Evolutionary conservation across 2,113 vertebrate genomes (phyloP).

Genomic region (Carassius auratus): DNA sequence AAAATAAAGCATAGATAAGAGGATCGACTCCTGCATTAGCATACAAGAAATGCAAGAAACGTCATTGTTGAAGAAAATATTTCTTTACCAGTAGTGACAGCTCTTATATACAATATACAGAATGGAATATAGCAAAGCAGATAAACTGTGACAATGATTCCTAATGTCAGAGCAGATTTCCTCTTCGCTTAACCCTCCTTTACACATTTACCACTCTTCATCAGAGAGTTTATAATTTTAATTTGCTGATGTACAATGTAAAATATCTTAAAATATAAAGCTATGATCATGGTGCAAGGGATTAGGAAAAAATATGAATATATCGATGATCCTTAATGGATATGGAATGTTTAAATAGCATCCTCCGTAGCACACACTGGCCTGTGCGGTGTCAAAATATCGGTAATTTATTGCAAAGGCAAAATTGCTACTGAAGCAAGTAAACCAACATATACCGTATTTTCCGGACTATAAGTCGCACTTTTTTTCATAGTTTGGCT

Average conservation of each 20-base stretch:
- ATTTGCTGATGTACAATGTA: not conserved
- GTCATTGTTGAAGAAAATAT: not conserved
- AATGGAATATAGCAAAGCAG: not conserved
- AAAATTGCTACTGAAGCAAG: not conserved
- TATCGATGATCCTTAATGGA: not conserved
- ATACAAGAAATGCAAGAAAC: too few species aligned
- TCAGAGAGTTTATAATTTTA: not conserved
- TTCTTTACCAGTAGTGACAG: too few species aligned
- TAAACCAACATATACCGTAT: not conserved
- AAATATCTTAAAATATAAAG: constrained; percentile 16
- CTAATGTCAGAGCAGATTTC: too few species aligned
- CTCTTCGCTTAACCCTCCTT: too few species aligned
- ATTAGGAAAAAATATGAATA: not conserved
- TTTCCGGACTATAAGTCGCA: too few species aligned
- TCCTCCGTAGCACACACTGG: constrained; percentile 38
- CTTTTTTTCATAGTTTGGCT: too few species aligned
- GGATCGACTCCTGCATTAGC: constrained; percentile 64
- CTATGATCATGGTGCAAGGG: not conserved
- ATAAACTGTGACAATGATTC: too few species aligned
- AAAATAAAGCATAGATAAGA: constrained; percentile 34
- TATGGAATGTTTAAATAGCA: constrained; percentile 32
- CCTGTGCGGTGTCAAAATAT: constrained; percentile 25
- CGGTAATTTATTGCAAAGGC: not conserved
- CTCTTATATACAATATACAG: not conserved
- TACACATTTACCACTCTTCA: not conserved